A percentile compares a stretch with the other conserved stretches of the same genome.
Evolutionary conservation across 2,888 invertebrate genomes (phyloP).

Genomic region (Lasiommata megera): DNA sequence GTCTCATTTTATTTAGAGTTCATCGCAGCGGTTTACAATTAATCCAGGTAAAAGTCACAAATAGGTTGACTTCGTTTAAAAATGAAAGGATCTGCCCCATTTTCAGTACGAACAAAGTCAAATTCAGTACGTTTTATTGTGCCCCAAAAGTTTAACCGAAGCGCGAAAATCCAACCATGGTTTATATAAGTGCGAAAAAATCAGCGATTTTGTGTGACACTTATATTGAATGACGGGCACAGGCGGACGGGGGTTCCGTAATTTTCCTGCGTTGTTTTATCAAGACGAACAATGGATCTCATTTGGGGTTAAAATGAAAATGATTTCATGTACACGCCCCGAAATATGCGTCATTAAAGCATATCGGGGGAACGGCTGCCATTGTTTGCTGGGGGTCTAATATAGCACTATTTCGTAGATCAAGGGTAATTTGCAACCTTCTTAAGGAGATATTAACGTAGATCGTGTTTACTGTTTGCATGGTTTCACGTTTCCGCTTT

Average conservation of each 20-base stretch:
- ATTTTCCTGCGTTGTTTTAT: constrained; percentile 76
- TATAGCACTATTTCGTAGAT: constrained; percentile 35
- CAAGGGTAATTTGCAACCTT: constrained; percentile 19
- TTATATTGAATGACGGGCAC: constrained; percentile 60
- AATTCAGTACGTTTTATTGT: constrained; percentile 21
- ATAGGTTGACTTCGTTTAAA: not conserved
- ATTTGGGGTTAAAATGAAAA: constrained; percentile 71
- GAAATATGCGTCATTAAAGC: constrained; percentile 70
- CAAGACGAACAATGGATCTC: constrained; percentile 69
- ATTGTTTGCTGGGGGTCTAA: constrained; percentile 31
- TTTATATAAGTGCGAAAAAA: constrained; percentile 39
- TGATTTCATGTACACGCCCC: constrained; percentile 64
- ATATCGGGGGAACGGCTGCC: constrained; percentile 36
- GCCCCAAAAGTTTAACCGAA: constrained; percentile 13
- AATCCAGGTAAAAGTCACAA: not conserved
- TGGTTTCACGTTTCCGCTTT: too few species aligned
- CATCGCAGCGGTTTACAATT: too few species aligned
- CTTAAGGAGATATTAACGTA: not conserved
- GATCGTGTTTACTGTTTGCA: too few species aligned
- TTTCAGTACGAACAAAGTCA: constrained; percentile 14
- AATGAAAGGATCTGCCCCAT: constrained; percentile 20
- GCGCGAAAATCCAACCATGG: constrained; percentile 3
- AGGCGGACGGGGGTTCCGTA: constrained; percentile 56
- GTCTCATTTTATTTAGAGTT: too few species aligned
- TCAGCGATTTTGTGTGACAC: constrained; percentile 60